Evolutionary conservation across 1,140 invertebrate species (phyloP).

Genomic region (Eciton burchellii): DNA sequence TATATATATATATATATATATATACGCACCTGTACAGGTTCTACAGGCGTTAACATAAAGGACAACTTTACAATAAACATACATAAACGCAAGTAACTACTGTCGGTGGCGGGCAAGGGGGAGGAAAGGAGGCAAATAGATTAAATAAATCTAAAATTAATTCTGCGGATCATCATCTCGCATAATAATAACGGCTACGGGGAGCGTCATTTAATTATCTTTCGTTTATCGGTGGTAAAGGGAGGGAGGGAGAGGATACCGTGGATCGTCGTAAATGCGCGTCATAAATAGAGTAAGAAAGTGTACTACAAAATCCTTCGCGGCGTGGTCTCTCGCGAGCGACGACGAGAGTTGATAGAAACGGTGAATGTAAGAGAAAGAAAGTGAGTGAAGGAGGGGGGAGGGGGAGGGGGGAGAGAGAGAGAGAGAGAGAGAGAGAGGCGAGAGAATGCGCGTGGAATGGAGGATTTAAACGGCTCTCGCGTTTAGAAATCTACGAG

Average conservation of each 20-base stretch:
- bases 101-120: slow-evolving; percentile 46
- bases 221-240: slow-evolving; percentile 17
- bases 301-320: slow-evolving; percentile 58
- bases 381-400: slow-evolving; percentile 2
- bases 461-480: slow-evolving; percentile 34
- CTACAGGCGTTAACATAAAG: slow-evolving; percentile 69
- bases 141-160: slow-evolving; percentile 39
- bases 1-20: slow-evolving; percentile 41
- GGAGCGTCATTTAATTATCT: slow-evolving; percentile 29
- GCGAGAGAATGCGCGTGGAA: slow-evolving; percentile 52
- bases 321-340: slow-evolving; percentile 35
- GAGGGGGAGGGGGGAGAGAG: slow-evolving; percentile 13
- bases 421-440: slow-evolving; percentile 8
- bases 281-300: slow-evolving; percentile 57
- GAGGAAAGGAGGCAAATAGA: not conserved
- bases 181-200: slow-evolving; percentile 25
- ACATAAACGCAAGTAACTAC: slow-evolving; percentile 76
- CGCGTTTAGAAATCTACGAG: slow-evolving; percentile 2
- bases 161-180: slow-evolving; percentile 23
- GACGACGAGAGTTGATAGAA: slow-evolving; percentile 33
- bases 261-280: slow-evolving; percentile 17
- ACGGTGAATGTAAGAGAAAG: slow-evolving; percentile 15
- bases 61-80: slow-evolving; percentile 80
- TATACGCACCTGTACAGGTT: slow-evolving; percentile 45
- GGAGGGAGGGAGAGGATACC: not conserved